Evolutionary conservation across 1,140 invertebrate genomes (phyloP), one percentile per base, ranked within the genome.

Genomic region (Calephelis nemesis): DNA sequence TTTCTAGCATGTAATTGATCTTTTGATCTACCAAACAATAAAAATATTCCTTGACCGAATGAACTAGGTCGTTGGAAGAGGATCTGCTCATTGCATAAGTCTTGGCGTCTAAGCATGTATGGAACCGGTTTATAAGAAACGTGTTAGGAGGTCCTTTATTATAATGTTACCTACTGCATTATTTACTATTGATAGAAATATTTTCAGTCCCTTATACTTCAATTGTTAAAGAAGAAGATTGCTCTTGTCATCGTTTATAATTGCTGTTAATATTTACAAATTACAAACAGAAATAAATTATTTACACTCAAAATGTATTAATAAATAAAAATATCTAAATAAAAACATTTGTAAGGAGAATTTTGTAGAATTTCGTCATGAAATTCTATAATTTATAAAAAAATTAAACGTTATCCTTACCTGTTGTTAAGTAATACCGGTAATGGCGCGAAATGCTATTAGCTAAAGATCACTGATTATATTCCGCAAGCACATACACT

Each of bases 121-220:
- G 71, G 80, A 88, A 91, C 88, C 87, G 88, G 88, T 91, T 91
- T 82, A 70, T 65, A 81, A 83, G 84, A 88, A 88, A 88, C 88
- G 85, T 89, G 88, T 91, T 86, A 89, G 88, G 85, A 88, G 87
- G 84, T 87, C 84, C 82, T 87, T 83, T 81, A 74, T 74, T 81
- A 71, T 66, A 77, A 78, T 68, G 72, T 75, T 70, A 54, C 52
- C 15, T 54, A 68, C 74, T 74, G 58, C 69, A 68, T 74, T 62
- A 65, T 50, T 65, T 65, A 65, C n/a, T 42, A 65, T 50, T 13
- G 42, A 45, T 45, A 54, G 30, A 39, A 65, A 45, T 4, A 40
- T 30, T 50, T 52, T 30, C 2, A 45, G 8, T 42, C n/a, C 54
- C 13, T 47, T 19, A 65, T 30, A 52, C 5, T 30, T 30, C n/a